These are phyloP conservation scores for Toxotes lorentzi DNA, from an alignment of 2,797 vertebrate species.

Conservation along the genomic window DNA sequence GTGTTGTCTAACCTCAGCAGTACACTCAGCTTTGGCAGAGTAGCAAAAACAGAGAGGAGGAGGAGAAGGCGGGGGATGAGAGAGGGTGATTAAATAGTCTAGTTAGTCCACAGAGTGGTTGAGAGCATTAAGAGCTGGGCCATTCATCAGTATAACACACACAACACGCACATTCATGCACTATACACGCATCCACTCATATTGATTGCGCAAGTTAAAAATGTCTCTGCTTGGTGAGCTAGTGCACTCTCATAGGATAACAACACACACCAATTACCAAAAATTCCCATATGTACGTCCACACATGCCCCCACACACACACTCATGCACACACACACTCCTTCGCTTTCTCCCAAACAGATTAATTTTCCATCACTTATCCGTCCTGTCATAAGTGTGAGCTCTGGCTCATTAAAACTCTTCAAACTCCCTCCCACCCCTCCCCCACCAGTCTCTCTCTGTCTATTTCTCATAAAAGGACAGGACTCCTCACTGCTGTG, in stretches of 20 bases:
- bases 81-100: conserved; percentile 79
- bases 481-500: conserved; percentile 34
- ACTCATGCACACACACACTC: conserved; percentile 6
- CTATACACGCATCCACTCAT: conserved; percentile 46
- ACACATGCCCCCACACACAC: background rate
- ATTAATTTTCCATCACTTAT: conserved; percentile 71
- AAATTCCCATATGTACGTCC: background rate
- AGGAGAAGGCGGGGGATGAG: conserved; percentile 50
- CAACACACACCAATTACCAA: conserved; percentile 9
- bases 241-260: conserved; percentile 49
- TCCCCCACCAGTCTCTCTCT: conserved; percentile 14
- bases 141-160: conserved; percentile 73
- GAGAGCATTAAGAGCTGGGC: conserved; percentile 73
- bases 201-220: conserved; percentile 71
- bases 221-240: conserved; percentile 56
- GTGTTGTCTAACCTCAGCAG: conserved; percentile 69
- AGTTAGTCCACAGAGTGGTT: conserved; percentile 75
- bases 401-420: conserved; percentile 78
- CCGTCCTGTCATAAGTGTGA: conserved; percentile 68
- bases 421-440: conserved; percentile 68
- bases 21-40: conserved; percentile 62
- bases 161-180: conserved; percentile 39
- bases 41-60: conserved; percentile 51
- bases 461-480: conserved; percentile 49
- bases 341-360: conserved; percentile 26